Evolutionary conservation across 2,888 invertebrate species (phyloP).

Genomic region (Amiota communis): DNA sequence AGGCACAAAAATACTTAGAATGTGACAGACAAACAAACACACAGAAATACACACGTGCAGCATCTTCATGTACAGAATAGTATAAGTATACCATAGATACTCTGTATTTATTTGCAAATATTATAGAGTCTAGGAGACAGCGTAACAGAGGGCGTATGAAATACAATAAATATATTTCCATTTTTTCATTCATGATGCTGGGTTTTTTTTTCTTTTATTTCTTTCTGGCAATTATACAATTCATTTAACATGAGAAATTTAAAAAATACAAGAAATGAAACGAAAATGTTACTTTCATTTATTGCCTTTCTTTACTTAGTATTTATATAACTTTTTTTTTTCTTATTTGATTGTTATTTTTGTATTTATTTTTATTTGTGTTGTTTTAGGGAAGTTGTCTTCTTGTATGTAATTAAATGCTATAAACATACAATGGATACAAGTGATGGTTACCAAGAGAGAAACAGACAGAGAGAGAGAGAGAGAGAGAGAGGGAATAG

Average conservation of each 20-base stretch:
- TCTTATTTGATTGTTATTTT: background rate
- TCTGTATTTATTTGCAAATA: no score
- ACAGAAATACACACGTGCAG: constrained; percentile 4
- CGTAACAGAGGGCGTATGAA: background rate
- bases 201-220: background rate
- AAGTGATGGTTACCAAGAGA: constrained; percentile 32
- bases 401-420: constrained; percentile 50
- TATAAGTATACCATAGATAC: background rate
- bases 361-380: background rate
- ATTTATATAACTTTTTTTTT: background rate
- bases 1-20: background rate
- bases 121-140: no score
- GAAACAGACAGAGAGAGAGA: constrained; percentile 27
- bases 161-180: constrained; percentile 5
- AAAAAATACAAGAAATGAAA: background rate
- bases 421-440: constrained; percentile 32
- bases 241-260: constrained; percentile 37
- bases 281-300: background rate
- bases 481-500: background rate
- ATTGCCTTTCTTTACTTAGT: background rate
- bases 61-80: background rate
- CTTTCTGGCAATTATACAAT: constrained; percentile 47
- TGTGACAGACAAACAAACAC: background rate
- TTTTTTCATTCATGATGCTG: background rate
- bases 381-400: background rate